Conservation (phyloP, 1,140 invertebrate genomes). For the Euwallacea fornicatus region DNA sequence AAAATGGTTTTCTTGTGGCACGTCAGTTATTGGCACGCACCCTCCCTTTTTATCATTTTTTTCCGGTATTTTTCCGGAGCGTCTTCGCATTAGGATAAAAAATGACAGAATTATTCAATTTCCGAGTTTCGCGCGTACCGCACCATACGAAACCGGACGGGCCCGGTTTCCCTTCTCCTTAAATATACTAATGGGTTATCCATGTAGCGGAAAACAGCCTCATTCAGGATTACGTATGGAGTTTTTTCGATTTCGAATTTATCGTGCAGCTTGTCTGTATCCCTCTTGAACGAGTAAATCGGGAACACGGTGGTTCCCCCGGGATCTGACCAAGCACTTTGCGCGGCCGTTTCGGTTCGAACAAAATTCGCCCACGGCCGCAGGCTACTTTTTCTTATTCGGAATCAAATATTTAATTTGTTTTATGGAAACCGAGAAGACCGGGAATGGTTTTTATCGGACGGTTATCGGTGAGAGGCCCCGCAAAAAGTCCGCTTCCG, state of each 20-base stretch:
- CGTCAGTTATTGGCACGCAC: no score
- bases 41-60: no score
- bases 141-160: no score
- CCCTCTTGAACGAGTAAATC: slow-evolving; percentile 19
- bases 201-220: no score
- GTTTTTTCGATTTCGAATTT: neutral
- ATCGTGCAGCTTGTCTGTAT: slow-evolving; percentile 10
- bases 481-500: neutral
- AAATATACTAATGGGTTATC: no score
- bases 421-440: slow-evolving; percentile 29
- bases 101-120: no score
- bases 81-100: no score
- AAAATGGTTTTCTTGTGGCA: no score
- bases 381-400: slow-evolving; percentile 36
- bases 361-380: slow-evolving; percentile 22
- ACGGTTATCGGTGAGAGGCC: slow-evolving; percentile 2
- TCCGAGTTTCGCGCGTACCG: no score
- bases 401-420: slow-evolving; percentile 36
- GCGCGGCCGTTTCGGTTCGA: slow-evolving; percentile 33
- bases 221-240: neutral
- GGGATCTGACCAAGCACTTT: slow-evolving; percentile 36
- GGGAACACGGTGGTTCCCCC: slow-evolving; percentile 20
- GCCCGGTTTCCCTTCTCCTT: no score
- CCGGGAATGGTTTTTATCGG: slow-evolving; percentile 9
- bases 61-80: no score